phyloP scores from a whole-genome alignment of 2,113 vertebrate genomes.

The cat (Felis catus) region DNA sequence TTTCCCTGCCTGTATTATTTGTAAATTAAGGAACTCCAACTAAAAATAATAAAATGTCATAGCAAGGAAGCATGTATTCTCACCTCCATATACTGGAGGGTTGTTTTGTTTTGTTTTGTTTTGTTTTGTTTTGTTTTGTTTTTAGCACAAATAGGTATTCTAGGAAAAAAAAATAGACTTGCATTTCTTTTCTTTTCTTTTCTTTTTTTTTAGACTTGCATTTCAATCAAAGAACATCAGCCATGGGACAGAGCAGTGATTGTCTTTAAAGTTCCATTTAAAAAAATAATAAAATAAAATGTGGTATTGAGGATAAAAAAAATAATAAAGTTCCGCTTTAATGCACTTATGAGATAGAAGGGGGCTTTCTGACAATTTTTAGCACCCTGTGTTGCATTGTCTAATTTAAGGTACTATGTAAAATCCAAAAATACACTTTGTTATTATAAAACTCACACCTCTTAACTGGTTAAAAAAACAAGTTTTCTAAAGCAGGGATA shows the following conservation, averaged over 20 bases:
- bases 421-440: conserved; percentile 20
- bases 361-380: neutral
- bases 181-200: neutral
- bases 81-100: neutral
- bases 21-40: neutral
- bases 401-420: neutral
- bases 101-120: neutral
- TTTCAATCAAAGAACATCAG: conserved; percentile 23
- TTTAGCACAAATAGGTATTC: neutral
- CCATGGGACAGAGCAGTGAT: neutral
- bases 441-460: neutral
- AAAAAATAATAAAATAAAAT: too few relatives aligned
- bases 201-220: conserved; percentile 3
- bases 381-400: neutral
- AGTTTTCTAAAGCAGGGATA: neutral
- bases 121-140: neutral
- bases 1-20: conserved; percentile 17
- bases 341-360: neutral
- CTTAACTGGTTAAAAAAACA: neutral
- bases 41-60: conserved; percentile 32
- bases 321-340: conserved; percentile 1
- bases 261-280: conserved; percentile 34
- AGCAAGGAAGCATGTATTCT: conserved; percentile 3
- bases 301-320: too few relatives aligned
- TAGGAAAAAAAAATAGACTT: conserved; percentile 29